Conservation (phyloP, 1,140 invertebrate species). For the Cataglyphis hispanica region DNA sequence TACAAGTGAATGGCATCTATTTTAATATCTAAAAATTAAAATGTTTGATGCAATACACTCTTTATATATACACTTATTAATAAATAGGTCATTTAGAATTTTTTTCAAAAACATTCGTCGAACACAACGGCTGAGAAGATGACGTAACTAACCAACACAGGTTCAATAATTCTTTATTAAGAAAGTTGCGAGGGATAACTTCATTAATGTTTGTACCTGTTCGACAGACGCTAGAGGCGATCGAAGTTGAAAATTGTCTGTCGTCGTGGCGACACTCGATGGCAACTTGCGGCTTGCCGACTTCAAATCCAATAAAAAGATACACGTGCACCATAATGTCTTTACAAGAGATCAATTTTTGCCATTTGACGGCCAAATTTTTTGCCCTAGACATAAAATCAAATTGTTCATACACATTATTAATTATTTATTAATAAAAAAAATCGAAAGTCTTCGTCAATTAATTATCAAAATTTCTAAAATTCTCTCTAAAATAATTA, state of each 20-base stretch:
- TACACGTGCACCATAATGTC: constrained; percentile 32
- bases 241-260: constrained; percentile 59
- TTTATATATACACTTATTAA: not conserved
- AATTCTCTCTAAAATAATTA: not conserved
- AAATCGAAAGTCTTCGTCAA: not conserved
- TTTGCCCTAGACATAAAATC: not conserved
- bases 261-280: constrained; percentile 58
- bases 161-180: constrained; percentile 58
- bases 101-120: not conserved
- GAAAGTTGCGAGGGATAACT: constrained; percentile 51
- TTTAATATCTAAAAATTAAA: not conserved
- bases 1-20: not conserved
- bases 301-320: constrained; percentile 53
- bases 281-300: constrained; percentile 32
- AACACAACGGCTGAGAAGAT: constrained; percentile 7
- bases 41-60: not conserved
- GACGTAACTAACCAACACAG: constrained; percentile 29
- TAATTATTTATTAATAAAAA: not conserved
- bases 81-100: not conserved
- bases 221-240: constrained; percentile 50
- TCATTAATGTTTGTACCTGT: constrained; percentile 62
- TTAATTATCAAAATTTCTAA: not conserved
- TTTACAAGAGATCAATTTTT: constrained; percentile 39
- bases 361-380: constrained; percentile 6
- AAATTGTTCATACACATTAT: not conserved